Conservation (phyloP, 2,797 vertebrate species). For the Enteromius treurensis region DNA sequence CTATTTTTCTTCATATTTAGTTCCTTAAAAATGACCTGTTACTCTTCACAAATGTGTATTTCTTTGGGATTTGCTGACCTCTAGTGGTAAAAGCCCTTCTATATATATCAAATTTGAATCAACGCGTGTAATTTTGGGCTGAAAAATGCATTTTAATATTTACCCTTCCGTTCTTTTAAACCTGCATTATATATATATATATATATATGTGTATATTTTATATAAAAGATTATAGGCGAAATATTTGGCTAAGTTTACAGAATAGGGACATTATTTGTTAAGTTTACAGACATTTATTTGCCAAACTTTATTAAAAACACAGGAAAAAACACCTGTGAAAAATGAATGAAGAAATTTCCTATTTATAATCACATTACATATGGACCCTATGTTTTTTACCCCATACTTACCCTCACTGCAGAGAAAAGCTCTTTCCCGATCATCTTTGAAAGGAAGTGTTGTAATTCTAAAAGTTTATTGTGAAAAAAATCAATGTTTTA, state of each 20-base stretch:
- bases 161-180: neutral
- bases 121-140: too few species aligned
- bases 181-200: neutral
- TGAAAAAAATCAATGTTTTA: neutral
- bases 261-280: neutral
- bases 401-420: neutral
- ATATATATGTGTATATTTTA: too few species aligned
- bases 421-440: neutral
- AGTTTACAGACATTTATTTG: neutral
- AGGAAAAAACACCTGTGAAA: neutral
- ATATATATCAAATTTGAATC: neutral
- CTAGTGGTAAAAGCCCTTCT: neutral
- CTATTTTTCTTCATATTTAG: neutral
- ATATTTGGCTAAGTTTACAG: neutral
- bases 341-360: neutral
- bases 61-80: slow-evolving; percentile 5
- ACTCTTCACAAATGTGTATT: neutral
- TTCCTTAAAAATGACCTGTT: slow-evolving; percentile 18
- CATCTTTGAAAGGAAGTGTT: too few species aligned
- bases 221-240: neutral
- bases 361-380: neutral
- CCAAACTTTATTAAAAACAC: neutral
- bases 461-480: neutral
- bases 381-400: neutral
- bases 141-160: neutral